Evolutionary conservation across 1,140 invertebrate species (phyloP).

Genomic region (Bombus haemorrhoidalis): DNA sequence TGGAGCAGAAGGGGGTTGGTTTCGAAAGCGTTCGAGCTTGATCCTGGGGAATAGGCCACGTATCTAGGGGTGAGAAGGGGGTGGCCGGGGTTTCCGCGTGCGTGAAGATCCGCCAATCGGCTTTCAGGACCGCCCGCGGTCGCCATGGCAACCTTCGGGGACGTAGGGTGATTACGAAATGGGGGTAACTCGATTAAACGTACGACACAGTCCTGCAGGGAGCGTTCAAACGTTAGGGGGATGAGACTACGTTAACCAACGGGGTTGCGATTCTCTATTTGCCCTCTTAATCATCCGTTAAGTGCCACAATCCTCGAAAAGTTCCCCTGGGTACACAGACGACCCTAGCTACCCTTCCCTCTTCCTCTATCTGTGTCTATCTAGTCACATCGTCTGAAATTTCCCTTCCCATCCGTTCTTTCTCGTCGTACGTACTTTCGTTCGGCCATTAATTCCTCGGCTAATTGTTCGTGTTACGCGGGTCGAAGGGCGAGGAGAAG

Average conservation of each 20-base stretch:
- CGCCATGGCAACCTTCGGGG: slow-evolving; percentile 74
- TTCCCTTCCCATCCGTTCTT: not conserved
- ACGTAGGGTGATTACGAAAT: slow-evolving; percentile 61
- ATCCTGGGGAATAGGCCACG: slow-evolving; percentile 55
- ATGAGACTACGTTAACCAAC: slow-evolving; percentile 45
- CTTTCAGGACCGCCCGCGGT: slow-evolving; percentile 69
- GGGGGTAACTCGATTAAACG: slow-evolving; percentile 71
- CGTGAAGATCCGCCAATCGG: slow-evolving; percentile 68
- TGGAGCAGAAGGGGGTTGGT: not conserved
- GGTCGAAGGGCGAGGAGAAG: not conserved
- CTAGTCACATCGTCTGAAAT: not conserved
- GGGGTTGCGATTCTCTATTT: slow-evolving; percentile 60
- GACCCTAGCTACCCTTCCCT: not conserved
- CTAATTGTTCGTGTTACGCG: slow-evolving; percentile 8
- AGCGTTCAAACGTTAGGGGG: slow-evolving; percentile 27
- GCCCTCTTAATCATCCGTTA: slow-evolving; percentile 70
- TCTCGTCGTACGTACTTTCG: not conserved
- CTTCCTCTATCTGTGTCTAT: not conserved
- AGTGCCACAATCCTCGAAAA: slow-evolving; percentile 63
- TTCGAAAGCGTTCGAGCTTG: slow-evolving; percentile 32
- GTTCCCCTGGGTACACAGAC: slow-evolving; percentile 37
- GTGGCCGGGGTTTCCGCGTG: slow-evolving; percentile 62
- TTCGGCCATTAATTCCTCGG: slow-evolving; percentile 7
- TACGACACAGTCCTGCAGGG: slow-evolving; percentile 42
- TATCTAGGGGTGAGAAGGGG: slow-evolving; percentile 42